phyloP scores from a whole-genome alignment of 2,888 invertebrate genomes.

The Tetranychus piercei region DNA sequence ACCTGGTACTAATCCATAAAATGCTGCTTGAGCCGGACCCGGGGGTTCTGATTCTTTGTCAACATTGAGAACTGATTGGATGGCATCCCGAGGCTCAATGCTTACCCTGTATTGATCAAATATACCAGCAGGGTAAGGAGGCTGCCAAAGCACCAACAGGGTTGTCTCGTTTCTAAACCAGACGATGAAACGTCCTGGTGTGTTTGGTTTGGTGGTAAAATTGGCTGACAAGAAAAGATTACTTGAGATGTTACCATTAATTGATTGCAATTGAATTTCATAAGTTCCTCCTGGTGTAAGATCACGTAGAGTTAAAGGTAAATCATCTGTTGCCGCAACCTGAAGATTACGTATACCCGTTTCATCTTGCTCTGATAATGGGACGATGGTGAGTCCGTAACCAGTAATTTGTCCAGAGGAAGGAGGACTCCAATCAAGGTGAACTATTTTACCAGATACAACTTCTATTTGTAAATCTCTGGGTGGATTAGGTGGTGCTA shows the following conservation, averaged over 20 bases:
- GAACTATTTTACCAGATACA: slow-evolving; percentile 61
- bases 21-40: slow-evolving; percentile 82
- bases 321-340: slow-evolving; percentile 44
- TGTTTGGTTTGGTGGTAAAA: slow-evolving; percentile 83
- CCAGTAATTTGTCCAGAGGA: slow-evolving; percentile 62
- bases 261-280: slow-evolving; percentile 72
- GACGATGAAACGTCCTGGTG: slow-evolving; percentile 84
- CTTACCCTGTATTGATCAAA: slow-evolving; percentile 28
- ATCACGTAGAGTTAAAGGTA: slow-evolving; percentile 58
- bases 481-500: slow-evolving; percentile 68
- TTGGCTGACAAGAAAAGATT: slow-evolving; percentile 54
- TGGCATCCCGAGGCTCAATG: slow-evolving; percentile 71
- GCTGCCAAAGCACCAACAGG: slow-evolving; percentile 78
- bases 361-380: slow-evolving; percentile 40
- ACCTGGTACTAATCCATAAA: slow-evolving; percentile 71
- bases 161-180: slow-evolving; percentile 93
- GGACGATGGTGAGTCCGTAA: slow-evolving; percentile 52
- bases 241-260: slow-evolving; percentile 64
- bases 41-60: slow-evolving; percentile 62
- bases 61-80: slow-evolving; percentile 71
- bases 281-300: slow-evolving; percentile 75
- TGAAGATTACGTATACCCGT: slow-evolving; percentile 44
- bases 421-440: slow-evolving; percentile 70
- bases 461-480: slow-evolving; percentile 66
- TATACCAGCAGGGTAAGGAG: slow-evolving; percentile 73